A percentile compares a stretch with the other conserved stretches of the same genome.
Conservation (phyloP, 2,888 invertebrate genomes). For the Leptopilina syphax region DNA sequence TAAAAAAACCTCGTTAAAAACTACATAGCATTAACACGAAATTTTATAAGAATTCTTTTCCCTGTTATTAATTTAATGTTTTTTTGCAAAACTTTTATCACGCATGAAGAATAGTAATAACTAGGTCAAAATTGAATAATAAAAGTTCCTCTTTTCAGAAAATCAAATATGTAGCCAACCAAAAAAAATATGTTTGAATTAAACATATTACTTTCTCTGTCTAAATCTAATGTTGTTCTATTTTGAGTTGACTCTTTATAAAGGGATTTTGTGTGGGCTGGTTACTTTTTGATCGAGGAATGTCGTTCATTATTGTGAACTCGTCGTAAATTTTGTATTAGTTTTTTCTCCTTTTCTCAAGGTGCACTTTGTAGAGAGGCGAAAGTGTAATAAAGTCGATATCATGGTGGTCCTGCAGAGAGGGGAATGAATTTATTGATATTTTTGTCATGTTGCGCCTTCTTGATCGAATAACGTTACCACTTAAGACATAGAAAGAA, state of each 20-base stretch:
- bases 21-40: neutral
- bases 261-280: constrained; percentile 46
- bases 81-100: too few species aligned
- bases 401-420: constrained; percentile 48
- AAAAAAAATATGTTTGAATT: too few species aligned
- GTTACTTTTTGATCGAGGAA: constrained; percentile 47
- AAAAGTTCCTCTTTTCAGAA: too few species aligned
- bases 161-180: too few species aligned
- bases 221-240: too few species aligned
- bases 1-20: neutral
- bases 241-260: too few species aligned
- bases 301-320: constrained; percentile 53
- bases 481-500: too few species aligned
- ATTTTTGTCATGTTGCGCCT: constrained; percentile 14
- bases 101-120: too few species aligned
- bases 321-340: constrained; percentile 54
- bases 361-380: constrained; percentile 23
- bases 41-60: neutral
- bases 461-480: neutral
- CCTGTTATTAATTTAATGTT: neutral
- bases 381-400: constrained; percentile 50
- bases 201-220: too few species aligned
- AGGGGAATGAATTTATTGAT: constrained; percentile 30
- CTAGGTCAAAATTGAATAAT: too few species aligned
- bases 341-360: constrained; percentile 41